Evolutionary conservation across 2,888 invertebrate species (phyloP).

Genomic region (Amphiduros pacificus): DNA sequence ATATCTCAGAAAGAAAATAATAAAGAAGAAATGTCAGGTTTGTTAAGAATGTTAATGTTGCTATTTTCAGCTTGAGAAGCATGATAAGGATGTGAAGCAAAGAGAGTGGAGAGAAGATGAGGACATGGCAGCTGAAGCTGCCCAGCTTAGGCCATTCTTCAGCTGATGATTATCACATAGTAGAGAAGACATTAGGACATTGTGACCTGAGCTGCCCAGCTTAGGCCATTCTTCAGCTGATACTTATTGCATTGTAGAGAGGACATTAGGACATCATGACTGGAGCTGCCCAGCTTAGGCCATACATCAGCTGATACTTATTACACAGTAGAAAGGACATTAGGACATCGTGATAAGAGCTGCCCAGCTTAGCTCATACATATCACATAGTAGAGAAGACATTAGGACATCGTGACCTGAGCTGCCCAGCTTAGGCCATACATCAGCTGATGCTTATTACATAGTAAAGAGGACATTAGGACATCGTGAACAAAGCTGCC

Average conservation of each 20-base stretch:
- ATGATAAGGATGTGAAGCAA: conserved; percentile 65
- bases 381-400: conserved; percentile 61
- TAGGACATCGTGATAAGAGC: conserved; percentile 70
- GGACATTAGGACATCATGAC: conserved; percentile 67
- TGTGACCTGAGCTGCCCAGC: conserved; percentile 63
- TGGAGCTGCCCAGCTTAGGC: conserved; percentile 60
- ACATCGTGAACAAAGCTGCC: conserved; percentile 67
- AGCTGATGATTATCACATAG: too few relatives aligned
- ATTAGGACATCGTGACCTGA: conserved; percentile 70
- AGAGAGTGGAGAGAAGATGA: conserved; percentile 60
- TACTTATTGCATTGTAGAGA: too few relatives aligned
- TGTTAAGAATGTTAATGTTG: background rate
- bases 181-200: conserved; percentile 67
- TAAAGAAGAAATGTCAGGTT: background rate
- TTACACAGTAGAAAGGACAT: conserved; percentile 61
- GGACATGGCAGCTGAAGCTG: conserved; percentile 69
- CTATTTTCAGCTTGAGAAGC: conserved; percentile 65
- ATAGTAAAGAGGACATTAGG: conserved; percentile 63
- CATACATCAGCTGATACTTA: conserved; percentile 31
- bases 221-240: conserved; percentile 35
- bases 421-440: conserved; percentile 38
- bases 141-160: conserved; percentile 36
- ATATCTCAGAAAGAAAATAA: background rate
- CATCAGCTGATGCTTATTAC: too few relatives aligned
- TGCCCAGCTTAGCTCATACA: conserved; percentile 33